A percentile compares a stretch with the other conserved stretches of the same genome.
Conservation (phyloP, 2,113 vertebrate species). For the Mungos mungo region DNA sequence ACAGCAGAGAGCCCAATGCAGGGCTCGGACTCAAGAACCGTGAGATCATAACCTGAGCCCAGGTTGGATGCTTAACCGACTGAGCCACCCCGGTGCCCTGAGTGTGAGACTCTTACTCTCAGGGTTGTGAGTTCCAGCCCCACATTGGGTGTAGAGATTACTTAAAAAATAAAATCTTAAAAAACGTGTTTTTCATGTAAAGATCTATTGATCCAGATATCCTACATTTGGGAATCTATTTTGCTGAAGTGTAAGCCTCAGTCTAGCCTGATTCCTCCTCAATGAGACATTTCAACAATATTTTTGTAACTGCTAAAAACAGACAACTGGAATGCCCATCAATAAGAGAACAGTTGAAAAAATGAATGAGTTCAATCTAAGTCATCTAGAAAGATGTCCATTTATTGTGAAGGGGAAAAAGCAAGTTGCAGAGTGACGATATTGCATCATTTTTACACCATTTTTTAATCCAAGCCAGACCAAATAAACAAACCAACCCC, state of each 20-base stretch:
- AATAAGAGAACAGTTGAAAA: background rate
- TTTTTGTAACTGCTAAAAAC: background rate
- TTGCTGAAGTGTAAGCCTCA: background rate
- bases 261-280: background rate
- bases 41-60: no score
- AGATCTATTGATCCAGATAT: background rate
- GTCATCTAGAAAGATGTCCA: background rate
- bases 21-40: no score
- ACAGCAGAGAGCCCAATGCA: no score
- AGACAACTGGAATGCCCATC: background rate
- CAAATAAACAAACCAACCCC: background rate
- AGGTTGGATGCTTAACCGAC: no score
- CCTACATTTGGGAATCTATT: background rate
- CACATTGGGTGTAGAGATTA: background rate
- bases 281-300: background rate
- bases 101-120: background rate
- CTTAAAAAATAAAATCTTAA: background rate
- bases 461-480: background rate
- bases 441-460: background rate
- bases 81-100: no score
- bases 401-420: background rate
- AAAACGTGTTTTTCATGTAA: background rate
- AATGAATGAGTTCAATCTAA: background rate
- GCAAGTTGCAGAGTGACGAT: background rate
- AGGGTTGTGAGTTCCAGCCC: background rate